Evolutionary conservation across 2,888 invertebrate species (phyloP).

Genomic region (Stomorhina lunata): DNA sequence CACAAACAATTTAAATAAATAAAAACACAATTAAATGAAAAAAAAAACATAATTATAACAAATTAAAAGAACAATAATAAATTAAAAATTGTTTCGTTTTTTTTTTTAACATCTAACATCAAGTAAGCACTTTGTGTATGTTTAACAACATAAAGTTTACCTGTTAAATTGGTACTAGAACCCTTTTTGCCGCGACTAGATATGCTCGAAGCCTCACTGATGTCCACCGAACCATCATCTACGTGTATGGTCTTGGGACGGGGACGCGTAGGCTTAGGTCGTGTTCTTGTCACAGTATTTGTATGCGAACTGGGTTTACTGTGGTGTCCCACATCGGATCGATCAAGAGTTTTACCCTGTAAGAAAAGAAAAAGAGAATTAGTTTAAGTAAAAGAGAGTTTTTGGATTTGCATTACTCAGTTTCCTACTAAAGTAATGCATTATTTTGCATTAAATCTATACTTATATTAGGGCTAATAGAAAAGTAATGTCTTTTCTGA

Average conservation of each 20-base stretch:
- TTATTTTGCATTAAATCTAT: too few relatives aligned
- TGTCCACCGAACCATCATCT: conserved; percentile 88
- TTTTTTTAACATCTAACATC: conserved; percentile 15
- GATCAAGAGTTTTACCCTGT: conserved; percentile 90
- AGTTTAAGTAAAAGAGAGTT: neutral
- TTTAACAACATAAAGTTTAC: conserved; percentile 80
- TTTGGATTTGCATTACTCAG: too few relatives aligned
- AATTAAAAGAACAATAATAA: conserved; percentile 65
- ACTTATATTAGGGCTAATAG: too few relatives aligned
- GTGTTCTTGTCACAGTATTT: conserved; percentile 80
- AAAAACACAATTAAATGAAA: conserved; percentile 58
- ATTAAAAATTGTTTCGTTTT: neutral
- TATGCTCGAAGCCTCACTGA: conserved; percentile 87
- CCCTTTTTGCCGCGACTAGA: conserved; percentile 89
- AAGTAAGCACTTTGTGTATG: neutral
- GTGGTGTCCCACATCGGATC: conserved; percentile 81
- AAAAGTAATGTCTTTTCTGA: too few relatives aligned
- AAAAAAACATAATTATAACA: conserved; percentile 21
- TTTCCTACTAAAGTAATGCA: too few relatives aligned
- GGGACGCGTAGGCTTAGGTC: conserved; percentile 86
- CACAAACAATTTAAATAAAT: conserved; percentile 65
- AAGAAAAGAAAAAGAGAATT: neutral
- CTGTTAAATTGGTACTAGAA: conserved; percentile 90
- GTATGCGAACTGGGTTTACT: conserved; percentile 72
- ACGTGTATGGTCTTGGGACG: conserved; percentile 95